Evolutionary conservation across 2,797 vertebrate genomes (phyloP).

Genomic region (Lophotriccus pileatus): DNA sequence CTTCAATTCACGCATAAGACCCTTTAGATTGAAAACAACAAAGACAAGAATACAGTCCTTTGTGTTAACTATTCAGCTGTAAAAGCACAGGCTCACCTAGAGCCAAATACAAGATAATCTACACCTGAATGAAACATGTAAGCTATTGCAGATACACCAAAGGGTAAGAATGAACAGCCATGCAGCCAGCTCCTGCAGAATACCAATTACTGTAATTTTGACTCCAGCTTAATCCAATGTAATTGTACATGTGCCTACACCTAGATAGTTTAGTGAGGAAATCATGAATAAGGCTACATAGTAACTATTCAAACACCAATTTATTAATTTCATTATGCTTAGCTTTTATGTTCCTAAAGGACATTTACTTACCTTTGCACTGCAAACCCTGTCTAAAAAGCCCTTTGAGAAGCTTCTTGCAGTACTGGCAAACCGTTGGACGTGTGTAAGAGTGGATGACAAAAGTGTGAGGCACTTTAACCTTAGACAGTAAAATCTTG

Average conservation of each 20-base stretch:
- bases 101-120: neutral
- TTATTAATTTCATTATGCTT: neutral
- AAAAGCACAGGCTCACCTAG: neutral
- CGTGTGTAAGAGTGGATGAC: constrained; percentile 96
- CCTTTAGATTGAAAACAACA: neutral
- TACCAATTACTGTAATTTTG: neutral
- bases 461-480: constrained; percentile 97
- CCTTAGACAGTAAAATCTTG: constrained; percentile 93
- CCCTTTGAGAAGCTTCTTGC: constrained; percentile 96
- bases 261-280: neutral
- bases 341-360: neutral
- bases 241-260: neutral
- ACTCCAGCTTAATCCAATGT: neutral
- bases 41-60: neutral
- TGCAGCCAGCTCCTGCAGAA: neutral
- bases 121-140: neutral
- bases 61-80: neutral
- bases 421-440: constrained; percentile 95
- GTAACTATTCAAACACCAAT: neutral
- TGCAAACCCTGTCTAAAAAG: constrained; percentile 94
- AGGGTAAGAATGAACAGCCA: neutral
- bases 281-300: neutral
- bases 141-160: neutral
- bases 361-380: constrained; percentile 85
- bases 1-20: neutral